Conservation (phyloP, 2,797 vertebrate genomes). For the Kryptopterus vitreolus region DNA sequence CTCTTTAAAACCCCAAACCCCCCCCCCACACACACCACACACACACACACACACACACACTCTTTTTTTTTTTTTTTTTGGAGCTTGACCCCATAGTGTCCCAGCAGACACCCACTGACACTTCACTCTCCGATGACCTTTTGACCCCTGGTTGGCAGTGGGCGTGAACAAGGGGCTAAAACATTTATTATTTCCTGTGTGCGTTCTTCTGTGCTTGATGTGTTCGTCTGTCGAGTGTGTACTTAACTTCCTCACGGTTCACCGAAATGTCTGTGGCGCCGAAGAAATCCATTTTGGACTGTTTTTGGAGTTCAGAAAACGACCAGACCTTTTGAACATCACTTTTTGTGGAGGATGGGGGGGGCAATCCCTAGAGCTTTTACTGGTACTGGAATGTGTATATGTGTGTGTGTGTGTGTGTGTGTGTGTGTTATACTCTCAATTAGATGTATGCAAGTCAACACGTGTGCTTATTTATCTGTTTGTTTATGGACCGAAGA, state of each 20-base stretch:
- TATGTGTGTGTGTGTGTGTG: not conserved
- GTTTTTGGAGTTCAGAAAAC: not conserved
- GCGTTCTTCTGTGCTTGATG: not conserved
- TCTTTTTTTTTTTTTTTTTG: too few relatives aligned
- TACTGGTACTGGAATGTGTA: not conserved
- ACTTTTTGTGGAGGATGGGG: not conserved
- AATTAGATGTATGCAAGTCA: not conserved
- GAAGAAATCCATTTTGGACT: not conserved
- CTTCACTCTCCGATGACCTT: conserved; percentile 63
- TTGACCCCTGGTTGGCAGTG: conserved; percentile 68
- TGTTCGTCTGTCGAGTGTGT: conserved; percentile 34
- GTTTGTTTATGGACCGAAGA: too few relatives aligned
- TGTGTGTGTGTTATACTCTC: not conserved
- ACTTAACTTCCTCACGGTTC: not conserved
- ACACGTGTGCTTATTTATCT: not conserved
- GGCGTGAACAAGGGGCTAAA: conserved; percentile 66
- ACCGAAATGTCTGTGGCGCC: not conserved
- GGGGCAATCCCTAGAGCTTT: not conserved
- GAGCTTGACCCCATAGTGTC: conserved; percentile 61
- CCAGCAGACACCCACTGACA: conserved; percentile 68
- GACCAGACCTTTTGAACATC: not conserved
- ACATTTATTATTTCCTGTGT: conserved; percentile 78
- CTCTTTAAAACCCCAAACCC: too few relatives aligned
- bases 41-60: too few relatives aligned
- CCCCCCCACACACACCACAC: too few relatives aligned